phyloP scores from a whole-genome alignment of 2,113 vertebrate species.

The Calypte anna region DNA sequence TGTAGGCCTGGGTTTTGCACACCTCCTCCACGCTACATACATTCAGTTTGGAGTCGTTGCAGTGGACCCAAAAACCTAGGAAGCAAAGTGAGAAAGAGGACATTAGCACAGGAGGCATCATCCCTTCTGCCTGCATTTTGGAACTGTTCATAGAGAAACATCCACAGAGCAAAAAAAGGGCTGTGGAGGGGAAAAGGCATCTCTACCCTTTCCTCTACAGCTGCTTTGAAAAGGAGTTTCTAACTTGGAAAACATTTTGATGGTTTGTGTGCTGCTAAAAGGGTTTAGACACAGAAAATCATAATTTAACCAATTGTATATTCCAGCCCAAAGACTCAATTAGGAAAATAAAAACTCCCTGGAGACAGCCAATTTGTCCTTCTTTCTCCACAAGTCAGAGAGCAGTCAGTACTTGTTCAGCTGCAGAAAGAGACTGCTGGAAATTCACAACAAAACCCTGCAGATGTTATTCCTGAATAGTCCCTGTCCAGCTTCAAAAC shows the following conservation, averaged over 20 bases:
- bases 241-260: neutral
- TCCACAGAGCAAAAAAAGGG: neutral
- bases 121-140: neutral
- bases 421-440: constrained; percentile 8
- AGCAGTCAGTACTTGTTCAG: neutral
- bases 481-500: constrained; percentile 36
- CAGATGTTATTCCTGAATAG: constrained; percentile 21
- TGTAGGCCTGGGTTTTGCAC: constrained; percentile 99
- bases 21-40: constrained; percentile 99
- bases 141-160: neutral
- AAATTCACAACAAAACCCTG: neutral
- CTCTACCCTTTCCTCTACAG: neutral
- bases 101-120: constrained; percentile 8
- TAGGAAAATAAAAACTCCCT: neutral
- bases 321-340: neutral
- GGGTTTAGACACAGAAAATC: neutral
- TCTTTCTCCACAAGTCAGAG: neutral
- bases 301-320: neutral
- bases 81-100: constrained; percentile 45
- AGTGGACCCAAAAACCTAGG: constrained; percentile 99
- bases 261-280: neutral
- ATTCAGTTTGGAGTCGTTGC: constrained; percentile 99
- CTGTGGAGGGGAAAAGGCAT: neutral
- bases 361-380: neutral
- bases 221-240: neutral